Evolutionary conservation across 1,140 invertebrate species (phyloP).

Genomic region (Neodiprion lecontei): DNA sequence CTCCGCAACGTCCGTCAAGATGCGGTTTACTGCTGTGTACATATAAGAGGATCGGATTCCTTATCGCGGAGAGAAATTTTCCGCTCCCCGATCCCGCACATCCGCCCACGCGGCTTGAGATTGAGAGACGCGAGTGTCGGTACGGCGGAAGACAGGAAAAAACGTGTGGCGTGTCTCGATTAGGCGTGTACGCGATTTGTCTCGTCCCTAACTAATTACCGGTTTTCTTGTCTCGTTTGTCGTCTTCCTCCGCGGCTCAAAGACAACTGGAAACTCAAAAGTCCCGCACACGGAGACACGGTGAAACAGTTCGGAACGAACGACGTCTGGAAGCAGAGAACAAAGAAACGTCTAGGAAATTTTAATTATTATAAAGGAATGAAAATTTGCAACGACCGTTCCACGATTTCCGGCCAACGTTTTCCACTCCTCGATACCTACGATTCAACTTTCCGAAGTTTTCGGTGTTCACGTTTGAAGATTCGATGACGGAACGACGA

Average conservation of each 20-base stretch:
- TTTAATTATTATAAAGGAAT: background rate
- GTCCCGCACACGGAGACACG: background rate
- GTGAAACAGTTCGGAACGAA: background rate
- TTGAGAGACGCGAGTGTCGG: background rate
- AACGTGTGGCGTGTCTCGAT: slow-evolving; percentile 41
- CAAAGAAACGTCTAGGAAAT: background rate
- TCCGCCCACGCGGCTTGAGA: background rate
- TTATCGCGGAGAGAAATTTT: no score
- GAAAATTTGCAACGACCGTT: background rate
- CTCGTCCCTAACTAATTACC: slow-evolving; percentile 56
- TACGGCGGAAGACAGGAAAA: slow-evolving; percentile 10
- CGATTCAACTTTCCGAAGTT: no score
- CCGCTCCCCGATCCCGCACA: no score
- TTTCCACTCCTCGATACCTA: no score
- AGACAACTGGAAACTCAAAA: no score
- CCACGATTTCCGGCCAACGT: background rate
- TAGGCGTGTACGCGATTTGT: slow-evolving; percentile 58
- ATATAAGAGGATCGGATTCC: no score
- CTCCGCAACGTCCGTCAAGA: background rate
- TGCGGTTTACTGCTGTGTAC: background rate
- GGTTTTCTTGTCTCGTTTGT: slow-evolving; percentile 16
- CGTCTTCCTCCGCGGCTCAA: background rate
- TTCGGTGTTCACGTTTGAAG: no score
- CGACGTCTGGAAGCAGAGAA: background rate
- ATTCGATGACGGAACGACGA: no score